Evolutionary conservation across 1,140 invertebrate genomes (phyloP), one percentile per base, ranked within the genome.

Genomic region (Diachasmimorpha longicaudata): DNA sequence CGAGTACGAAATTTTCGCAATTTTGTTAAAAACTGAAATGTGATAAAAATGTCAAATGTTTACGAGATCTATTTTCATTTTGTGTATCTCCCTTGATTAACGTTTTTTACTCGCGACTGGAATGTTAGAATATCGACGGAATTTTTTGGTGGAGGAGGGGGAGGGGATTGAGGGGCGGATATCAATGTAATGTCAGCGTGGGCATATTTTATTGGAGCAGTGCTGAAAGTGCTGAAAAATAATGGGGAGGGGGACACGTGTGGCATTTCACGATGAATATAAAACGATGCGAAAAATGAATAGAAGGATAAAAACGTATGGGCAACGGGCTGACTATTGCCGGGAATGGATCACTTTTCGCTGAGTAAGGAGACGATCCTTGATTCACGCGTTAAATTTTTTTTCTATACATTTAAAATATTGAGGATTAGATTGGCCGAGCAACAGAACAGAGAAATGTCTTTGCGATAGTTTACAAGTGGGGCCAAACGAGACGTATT

Each of bases 201-300:
- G 23, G 58, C 58, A 66, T 66, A 66, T 68, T 68, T 68, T 68
- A 37, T 68, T 39, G 11, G 66, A 37, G 39, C 5, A 31, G 11
- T 68, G 66, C 66, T 68, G 66, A 37, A 36, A 68, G 36, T 37
- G 58, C 31, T 66, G 23, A 66, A 66, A 66, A 25, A 66, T n/a
- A 66, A 11, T 31, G 10, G 58, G 14, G 31, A 10, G 25, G 23
- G 66, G 4, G 66, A 31, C 14, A 39, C 36, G 31, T 68, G 31
- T 68, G 25, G 36, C 25, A 36, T 68, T 37, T 68, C 14, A 37
- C 66, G 66, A 68, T 68, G 66, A 68, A 68, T 68, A 68, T 68
- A 37, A 68, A 68, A 37, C n/a, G 25, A 68, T 16, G 66, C 8
- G 36, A 66, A 66, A 66, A 66, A n/a, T 66, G 25, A 66, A 31